Conservation (phyloP, 2,113 vertebrate genomes). For the Sylvilagus bachmani region DNA sequence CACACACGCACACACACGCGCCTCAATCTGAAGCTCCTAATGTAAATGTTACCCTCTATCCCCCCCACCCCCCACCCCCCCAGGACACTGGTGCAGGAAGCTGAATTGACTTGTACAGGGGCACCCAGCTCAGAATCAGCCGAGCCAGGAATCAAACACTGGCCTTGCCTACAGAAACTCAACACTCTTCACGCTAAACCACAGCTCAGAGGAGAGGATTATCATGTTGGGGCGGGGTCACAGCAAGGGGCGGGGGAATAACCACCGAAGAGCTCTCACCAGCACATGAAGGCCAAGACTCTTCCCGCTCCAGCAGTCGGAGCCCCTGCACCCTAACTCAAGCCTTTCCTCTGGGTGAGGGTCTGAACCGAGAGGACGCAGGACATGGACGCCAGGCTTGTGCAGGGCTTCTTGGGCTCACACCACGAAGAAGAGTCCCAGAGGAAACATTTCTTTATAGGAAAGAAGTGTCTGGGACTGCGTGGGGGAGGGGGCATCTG, state of each 20-base stretch:
- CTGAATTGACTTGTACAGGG: neutral
- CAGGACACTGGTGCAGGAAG: neutral
- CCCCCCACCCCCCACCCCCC: accelerated
- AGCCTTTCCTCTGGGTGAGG: neutral
- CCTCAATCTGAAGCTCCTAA: neutral
- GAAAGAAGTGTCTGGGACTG: neutral
- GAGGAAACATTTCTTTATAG: conserved; percentile 23
- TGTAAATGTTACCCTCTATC: neutral
- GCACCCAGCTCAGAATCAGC: neutral
- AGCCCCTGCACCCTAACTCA: neutral
- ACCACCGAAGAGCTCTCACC: neutral
- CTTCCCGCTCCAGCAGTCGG: neutral
- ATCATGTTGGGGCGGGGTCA: neutral
- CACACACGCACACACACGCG: neutral
- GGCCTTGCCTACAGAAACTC: neutral
- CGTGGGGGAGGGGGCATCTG: conserved; percentile 13
- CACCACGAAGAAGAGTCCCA: neutral
- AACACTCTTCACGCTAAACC: neutral
- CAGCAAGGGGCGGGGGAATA: neutral
- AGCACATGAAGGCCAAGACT: neutral
- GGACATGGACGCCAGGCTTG: neutral
- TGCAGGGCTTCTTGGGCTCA: neutral
- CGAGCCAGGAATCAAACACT: neutral
- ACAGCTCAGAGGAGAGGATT: neutral
- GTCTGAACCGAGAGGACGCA: neutral